Evolutionary conservation across 2,888 invertebrate species (phyloP), one percentile per base, ranked within the genome.

Genomic region (Ectropis crepuscularia): DNA sequence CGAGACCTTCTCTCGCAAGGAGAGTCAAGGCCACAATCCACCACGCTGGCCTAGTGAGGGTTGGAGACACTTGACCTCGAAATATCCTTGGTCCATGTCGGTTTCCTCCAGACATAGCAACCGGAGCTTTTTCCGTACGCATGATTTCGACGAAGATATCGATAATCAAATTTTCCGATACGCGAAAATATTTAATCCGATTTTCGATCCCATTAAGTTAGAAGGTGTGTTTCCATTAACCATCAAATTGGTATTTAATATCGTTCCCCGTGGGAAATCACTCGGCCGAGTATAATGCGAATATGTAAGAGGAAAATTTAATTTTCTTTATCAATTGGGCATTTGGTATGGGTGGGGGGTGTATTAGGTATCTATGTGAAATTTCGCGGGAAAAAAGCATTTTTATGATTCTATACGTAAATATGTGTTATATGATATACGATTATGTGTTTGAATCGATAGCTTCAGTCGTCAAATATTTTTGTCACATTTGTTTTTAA

Each of bases 261-360:
- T 59, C 54, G 61, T 61, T 57, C 48, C 59, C 47, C 47, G 11
- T 12, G 88, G 89, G 89, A 90, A 89, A 90, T 90, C 86, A 86
- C 76, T 83, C 74, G 76, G 75, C 75, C 70, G 69, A 74, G 69
- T 75, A 73, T 75, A 74, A 74, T 73, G 72, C 65, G 70, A 72
- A 72, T 68, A 70, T 73, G 73, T 73, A 72, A 73, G 64, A 67
- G 65, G 74, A 69, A 79, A 80, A 81, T 81, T 81, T 45, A 71
- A 70, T 72, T 72, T 69, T 61, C 65, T 62, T 65, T 68, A 70
- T 70, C 70, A 61, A 65, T 59, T 60, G 59, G 47, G 63, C 66
- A 57, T 63, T 61, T 57, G 62, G 60, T 63, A 57, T 57, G 38
- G 66, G 67, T 68, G 54, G 57, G 57, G 38, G 66, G 67, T 68